Conservation (phyloP, 2,113 vertebrate genomes). For the Callaeas wilsoni region DNA sequence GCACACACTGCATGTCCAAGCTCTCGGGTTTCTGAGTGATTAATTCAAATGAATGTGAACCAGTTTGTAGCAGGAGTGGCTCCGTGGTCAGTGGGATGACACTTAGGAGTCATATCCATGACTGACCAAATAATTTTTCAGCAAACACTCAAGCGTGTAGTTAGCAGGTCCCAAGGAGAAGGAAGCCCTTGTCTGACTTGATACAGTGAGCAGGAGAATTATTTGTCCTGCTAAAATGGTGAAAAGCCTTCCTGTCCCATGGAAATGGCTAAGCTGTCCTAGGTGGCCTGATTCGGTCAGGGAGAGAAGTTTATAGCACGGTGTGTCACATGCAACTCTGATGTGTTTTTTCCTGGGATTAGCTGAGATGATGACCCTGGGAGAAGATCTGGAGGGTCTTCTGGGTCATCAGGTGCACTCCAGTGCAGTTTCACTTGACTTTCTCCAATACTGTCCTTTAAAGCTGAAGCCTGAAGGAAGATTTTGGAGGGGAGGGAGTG, state of each 20-base stretch:
- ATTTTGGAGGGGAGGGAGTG: fast-evolving
- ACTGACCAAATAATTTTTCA: not conserved
- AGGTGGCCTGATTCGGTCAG: not conserved
- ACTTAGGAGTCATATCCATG: fast-evolving
- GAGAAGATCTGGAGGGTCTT: not conserved
- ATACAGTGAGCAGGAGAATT: not conserved
- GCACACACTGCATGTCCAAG: fast-evolving
- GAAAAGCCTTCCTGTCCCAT: not conserved
- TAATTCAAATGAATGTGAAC: not conserved
- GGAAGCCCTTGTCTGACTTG: not conserved
- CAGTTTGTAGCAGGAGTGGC: not conserved
- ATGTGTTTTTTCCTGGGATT: not conserved
- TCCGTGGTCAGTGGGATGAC: not conserved
- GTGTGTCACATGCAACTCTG: fast-evolving
- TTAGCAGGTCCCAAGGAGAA: not conserved
- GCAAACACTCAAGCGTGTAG: not conserved
- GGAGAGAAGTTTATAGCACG: not conserved
- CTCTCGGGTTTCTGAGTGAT: not conserved
- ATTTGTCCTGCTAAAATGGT: not conserved
- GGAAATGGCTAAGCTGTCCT: not conserved
- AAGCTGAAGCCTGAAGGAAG: not conserved
- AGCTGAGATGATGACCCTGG: not conserved
- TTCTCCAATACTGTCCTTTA: not conserved
- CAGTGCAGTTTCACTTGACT: not conserved
- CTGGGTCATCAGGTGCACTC: not conserved